Base-by-base conservation (phyloP, 2,888 invertebrate species). In the Octodonta nipae region DNA sequence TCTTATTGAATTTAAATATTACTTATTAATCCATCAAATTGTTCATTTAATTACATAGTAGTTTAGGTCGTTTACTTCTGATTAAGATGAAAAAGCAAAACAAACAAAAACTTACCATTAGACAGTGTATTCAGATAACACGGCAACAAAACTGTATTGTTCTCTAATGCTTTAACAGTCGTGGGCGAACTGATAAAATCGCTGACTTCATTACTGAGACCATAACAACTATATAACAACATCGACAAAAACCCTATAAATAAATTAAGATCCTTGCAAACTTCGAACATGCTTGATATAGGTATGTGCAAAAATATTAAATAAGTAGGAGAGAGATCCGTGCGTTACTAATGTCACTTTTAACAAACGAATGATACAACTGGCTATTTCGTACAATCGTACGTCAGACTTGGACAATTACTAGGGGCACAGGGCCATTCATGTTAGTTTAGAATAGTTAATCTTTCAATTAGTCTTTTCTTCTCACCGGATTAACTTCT, bases 141-240 rank as follows among this genome's bases (percentile, higher is more conserved):
- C 0, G 86, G 86, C 37, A 87, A 60, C 13, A 81, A 53, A 1
- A 85, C 81, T 0, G 79, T 78, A 42, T 81, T 78, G 49, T 84
- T 83, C 56, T 82, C 80, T 41, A 71, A 74, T 3, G 76, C 75
- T 59, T 80, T 82, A 26, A 83, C 76, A 3, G 75, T 75, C 3
- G 80, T 80, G 1, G 82, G 78, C 1, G 75, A 67, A 61, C 78
- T 80, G 56, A 68, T 72, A 51, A 81, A 79, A 20, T 55, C 53
- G 15, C 33, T 35, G 10, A 36, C 33, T 31, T 37, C 29, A 11
- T 32, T 28, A n/a, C n/a, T n/a, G n/a, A n/a, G n/a, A n/a, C n/a
- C n/a, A n/a, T n/a, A n/a, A n/a, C n/a, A n/a, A n/a, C n/a, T n/a
- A n/a, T n/a, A 32, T 22, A 22, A 22, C 10, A 22, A 11, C 22